Evolutionary conservation across 2,888 invertebrate species (phyloP), one percentile per base, ranked within the genome.

Genomic region (Xanthorhoe designata): DNA sequence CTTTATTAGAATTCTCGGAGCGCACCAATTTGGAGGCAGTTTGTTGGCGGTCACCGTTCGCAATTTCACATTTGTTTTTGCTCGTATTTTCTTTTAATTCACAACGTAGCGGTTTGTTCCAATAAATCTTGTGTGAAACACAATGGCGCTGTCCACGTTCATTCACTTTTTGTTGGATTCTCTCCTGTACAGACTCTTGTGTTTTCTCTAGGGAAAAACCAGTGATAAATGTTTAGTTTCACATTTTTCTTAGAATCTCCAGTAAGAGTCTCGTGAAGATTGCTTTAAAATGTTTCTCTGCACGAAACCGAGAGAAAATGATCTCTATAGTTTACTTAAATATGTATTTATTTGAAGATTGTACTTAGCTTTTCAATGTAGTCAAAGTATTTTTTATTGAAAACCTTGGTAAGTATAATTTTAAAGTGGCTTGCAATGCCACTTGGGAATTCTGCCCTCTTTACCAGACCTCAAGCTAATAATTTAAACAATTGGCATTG

Each of bases 61-160:
- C 76, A 78, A 81, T 79, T 79, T 75, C 76, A 68, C 76, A 76
- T 81, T 80, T 79, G 80, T 81, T 84, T 83, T 80, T 81, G 70
- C 73, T 78, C 78, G 76, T 79, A 78, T 78, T 81, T 81, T 78
- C 78, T 83, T 86, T 81, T 82, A 84, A 82, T 81, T 81, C 78
- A 77, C 75, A 78, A 77, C 77, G 75, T 70, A 77, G 77, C 74
- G 74, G 79, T 80, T 78, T 77, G 75, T 74, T 73, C 76, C 76
- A 80, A 88, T 87, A 87, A 87, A 87, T 87, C 85, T 84, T 81
- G 75, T 70, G 75, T 70, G 73, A 66, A 70, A 66, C 72, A 83
- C 82, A 84, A 85, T 83, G 73, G 74, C 73, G 67, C 65, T 72
- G 79, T 78, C 71, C 76, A 69, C 76, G 75, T 78, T 80, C 78